phyloP scores from a whole-genome alignment of 2,888 invertebrate genomes.

The Amphipyra berbera region DNA sequence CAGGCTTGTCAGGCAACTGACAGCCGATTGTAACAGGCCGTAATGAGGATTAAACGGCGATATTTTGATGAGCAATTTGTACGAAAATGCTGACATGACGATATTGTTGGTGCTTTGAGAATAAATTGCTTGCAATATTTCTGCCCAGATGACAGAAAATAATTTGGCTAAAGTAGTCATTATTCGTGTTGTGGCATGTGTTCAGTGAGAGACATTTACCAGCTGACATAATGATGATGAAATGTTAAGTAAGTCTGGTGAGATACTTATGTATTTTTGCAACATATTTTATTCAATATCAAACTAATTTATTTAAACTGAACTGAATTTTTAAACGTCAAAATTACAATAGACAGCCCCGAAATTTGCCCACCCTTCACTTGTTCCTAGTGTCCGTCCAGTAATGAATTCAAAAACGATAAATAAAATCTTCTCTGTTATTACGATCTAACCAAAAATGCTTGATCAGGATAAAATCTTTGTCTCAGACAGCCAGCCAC shows the following conservation, averaged over 20 bases:
- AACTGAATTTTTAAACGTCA: too few relatives aligned
- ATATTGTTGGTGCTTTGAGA: constrained; percentile 35
- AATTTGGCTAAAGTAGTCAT: constrained; percentile 48
- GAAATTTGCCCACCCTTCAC: too few relatives aligned
- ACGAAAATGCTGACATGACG: constrained; percentile 46
- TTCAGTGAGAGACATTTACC: constrained; percentile 18
- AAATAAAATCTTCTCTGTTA: too few relatives aligned
- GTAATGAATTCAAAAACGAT: too few relatives aligned
- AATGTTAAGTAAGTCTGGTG: constrained; percentile 13
- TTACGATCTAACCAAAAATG: too few relatives aligned
- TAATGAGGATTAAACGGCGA: constrained; percentile 65
- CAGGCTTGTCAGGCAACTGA: constrained; percentile 51
- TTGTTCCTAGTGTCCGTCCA: too few relatives aligned
- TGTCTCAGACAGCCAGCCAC: too few relatives aligned
- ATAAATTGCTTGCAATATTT: constrained; percentile 50
- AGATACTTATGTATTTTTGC: too few relatives aligned
- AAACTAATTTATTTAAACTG: too few relatives aligned
- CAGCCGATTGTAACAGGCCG: constrained; percentile 64
- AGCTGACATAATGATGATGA: constrained; percentile 37
- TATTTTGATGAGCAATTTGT: constrained; percentile 64
- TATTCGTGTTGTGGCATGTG: constrained; percentile 16
- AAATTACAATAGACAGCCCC: too few relatives aligned
- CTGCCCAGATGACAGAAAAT: constrained; percentile 36
- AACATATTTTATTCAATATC: background rate
- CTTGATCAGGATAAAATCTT: too few relatives aligned